Evolutionary conservation across 2,113 vertebrate genomes (phyloP).

Genomic region (Regulus satrapa): DNA sequence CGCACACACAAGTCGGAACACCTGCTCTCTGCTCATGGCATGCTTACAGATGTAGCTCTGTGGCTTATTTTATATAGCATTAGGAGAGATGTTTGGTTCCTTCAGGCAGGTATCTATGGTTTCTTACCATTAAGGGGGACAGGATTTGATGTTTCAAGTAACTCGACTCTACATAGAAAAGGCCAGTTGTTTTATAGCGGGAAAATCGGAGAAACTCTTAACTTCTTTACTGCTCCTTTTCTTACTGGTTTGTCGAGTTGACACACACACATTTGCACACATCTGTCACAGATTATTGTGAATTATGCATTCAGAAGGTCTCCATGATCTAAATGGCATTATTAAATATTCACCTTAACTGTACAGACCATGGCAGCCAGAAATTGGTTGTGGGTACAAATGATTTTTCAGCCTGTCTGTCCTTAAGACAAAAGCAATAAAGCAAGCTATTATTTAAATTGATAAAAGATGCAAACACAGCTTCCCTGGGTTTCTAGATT

Average conservation of each 20-base stretch:
- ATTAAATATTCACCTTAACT: slow-evolving; percentile 67
- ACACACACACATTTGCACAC: not conserved
- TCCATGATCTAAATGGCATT: not conserved
- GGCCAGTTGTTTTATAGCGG: not conserved
- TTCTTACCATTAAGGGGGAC: not conserved
- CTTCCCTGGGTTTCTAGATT: slow-evolving; percentile 68
- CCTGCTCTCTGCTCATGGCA: not conserved
- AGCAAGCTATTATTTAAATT: slow-evolving; percentile 72
- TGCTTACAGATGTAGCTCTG: not conserved
- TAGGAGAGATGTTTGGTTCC: not conserved
- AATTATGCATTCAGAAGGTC: not conserved
- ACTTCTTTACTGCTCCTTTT: not conserved
- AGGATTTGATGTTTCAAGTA: not conserved
- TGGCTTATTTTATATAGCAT: not conserved
- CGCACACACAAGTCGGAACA: not conserved
- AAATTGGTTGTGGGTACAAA: not conserved
- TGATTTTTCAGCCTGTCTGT: slow-evolving; percentile 51
- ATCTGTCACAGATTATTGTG: not conserved
- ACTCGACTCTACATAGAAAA: not conserved
- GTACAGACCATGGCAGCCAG: not conserved
- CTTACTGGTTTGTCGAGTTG: not conserved
- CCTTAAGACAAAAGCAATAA: slow-evolving; percentile 68
- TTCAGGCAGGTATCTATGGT: not conserved
- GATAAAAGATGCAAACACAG: slow-evolving; percentile 70
- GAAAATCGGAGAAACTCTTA: not conserved